Conservation (phyloP, 2,888 invertebrate species). For the Pterostichus niger region DNA sequence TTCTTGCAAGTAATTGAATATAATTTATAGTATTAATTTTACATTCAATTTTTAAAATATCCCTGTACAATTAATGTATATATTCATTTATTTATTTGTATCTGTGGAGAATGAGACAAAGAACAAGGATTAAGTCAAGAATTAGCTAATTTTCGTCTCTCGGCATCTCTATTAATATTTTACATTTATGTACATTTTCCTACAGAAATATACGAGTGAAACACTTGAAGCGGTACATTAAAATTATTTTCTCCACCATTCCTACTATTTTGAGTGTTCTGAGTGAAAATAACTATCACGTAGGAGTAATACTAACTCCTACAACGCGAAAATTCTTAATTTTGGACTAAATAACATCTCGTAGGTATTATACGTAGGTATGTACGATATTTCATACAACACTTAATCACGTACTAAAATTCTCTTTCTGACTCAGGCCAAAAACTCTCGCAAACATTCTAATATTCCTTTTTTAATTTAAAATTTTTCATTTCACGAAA, state of each 20-base stretch:
- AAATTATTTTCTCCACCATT: slow-evolving; percentile 13
- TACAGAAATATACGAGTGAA: no score
- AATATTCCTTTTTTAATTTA: slow-evolving; percentile 15
- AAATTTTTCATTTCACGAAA: slow-evolving; percentile 4
- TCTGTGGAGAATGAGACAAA: no score
- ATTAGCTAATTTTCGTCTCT: no score
- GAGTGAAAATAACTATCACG: background rate
- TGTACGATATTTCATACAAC: background rate
- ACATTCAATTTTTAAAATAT: no score
- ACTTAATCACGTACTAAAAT: slow-evolving; percentile 29
- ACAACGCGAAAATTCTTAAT: slow-evolving; percentile 9
- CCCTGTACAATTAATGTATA: no score
- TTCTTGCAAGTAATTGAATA: no score
- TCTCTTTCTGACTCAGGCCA: slow-evolving; percentile 8
- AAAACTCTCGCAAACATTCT: slow-evolving; percentile 16
- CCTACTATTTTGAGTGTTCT: background rate
- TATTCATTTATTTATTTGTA: no score
- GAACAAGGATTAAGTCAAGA: no score
- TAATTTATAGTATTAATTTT: no score
- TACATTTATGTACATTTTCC: no score
- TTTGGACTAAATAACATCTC: slow-evolving; percentile 34
- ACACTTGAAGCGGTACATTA: background rate
- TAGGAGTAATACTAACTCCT: slow-evolving; percentile 25
- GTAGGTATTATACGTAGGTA: background rate
- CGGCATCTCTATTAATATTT: no score